These are phyloP conservation scores for Drosophila ezoana DNA, from an alignment of 2,888 invertebrate species.

Conservation along the genomic window DNA sequence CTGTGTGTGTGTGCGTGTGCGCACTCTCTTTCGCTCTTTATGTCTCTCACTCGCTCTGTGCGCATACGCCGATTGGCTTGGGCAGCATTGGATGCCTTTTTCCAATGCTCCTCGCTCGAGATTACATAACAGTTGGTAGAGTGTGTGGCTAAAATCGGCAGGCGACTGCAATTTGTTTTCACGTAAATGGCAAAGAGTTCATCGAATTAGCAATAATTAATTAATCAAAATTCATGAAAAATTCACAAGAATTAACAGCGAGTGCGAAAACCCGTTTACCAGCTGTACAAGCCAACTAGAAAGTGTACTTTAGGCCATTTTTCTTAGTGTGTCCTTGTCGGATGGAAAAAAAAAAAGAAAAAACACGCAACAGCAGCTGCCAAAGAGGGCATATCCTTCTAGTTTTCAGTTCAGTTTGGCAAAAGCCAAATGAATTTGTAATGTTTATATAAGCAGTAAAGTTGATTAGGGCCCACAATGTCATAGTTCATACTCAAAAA, in stretches of 20 bases:
- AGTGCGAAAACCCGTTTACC: conserved; percentile 10
- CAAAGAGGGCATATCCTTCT: conserved; percentile 11
- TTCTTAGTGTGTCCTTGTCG: conserved; percentile 56
- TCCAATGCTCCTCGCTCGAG: conserved; percentile 59
- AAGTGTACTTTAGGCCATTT: conserved; percentile 22
- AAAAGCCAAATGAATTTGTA: conserved; percentile 25
- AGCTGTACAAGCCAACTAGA: neutral
- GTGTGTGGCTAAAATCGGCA: conserved; percentile 69
- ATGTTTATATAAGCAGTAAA: conserved; percentile 64
- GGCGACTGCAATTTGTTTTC: conserved; percentile 62
- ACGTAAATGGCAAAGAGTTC: conserved; percentile 54
- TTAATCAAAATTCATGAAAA: conserved; percentile 39
- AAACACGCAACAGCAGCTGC: conserved; percentile 8
- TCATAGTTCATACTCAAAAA: neutral
- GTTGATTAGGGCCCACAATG: neutral
- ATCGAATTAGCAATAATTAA: conserved; percentile 42
- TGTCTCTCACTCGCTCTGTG: conserved; percentile 27
- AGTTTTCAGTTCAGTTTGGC: conserved; percentile 4
- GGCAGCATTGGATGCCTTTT: conserved; percentile 62
- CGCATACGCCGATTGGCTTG: conserved; percentile 54
- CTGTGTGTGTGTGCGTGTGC: neutral
- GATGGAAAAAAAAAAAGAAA: conserved; percentile 5
- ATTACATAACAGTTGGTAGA: conserved; percentile 83
- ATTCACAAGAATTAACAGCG: conserved; percentile 24
- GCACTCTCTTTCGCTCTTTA: conserved; percentile 9